These are phyloP conservation scores for Leptoteleia sp. DNA, from an alignment of 1,140 invertebrate genomes.

Conservation along the genomic window DNA sequence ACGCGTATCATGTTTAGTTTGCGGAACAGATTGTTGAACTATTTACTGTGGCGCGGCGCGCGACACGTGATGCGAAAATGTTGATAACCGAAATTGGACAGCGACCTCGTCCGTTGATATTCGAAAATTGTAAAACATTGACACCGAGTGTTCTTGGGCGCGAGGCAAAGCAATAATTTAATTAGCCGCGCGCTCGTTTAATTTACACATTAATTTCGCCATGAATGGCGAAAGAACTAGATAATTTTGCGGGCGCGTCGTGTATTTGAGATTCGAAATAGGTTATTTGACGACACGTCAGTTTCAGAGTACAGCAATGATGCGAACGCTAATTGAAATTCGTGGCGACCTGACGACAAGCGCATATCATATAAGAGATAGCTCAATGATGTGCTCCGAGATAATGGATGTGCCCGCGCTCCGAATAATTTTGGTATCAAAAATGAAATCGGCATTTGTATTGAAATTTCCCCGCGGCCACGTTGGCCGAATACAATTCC, in stretches of 20 bases:
- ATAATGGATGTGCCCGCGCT: conserved; percentile 50
- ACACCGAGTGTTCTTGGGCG: too few relatives aligned
- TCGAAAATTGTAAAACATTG: conserved; percentile 3
- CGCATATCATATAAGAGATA: conserved; percentile 59
- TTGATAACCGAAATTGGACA: conserved; percentile 10
- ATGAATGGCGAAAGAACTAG: conserved; percentile 35
- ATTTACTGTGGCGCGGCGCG: too few relatives aligned
- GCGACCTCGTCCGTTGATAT: not conserved
- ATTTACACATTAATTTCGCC: conserved; percentile 39
- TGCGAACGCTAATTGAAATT: conserved; percentile 67
- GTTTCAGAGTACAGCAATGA: conserved; percentile 61
- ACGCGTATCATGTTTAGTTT: too few relatives aligned
- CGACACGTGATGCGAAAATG: too few relatives aligned
- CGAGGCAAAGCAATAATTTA: conserved; percentile 19
- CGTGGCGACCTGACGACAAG: conserved; percentile 64
- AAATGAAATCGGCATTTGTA: conserved; percentile 30
- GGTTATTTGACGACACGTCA: conserved; percentile 63
- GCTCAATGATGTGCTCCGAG: conserved; percentile 53
- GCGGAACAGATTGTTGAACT: too few relatives aligned
- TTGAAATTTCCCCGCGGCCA: too few relatives aligned
- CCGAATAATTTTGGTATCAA: conserved; percentile 42
- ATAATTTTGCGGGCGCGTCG: conserved; percentile 40
- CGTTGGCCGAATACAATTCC: too few relatives aligned
- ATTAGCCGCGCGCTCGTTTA: conserved; percentile 19
- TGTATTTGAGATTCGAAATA: conserved; percentile 53